phyloP scores from a whole-genome alignment of 2,113 vertebrate species.

The Phyllostomus discolor region DNA sequence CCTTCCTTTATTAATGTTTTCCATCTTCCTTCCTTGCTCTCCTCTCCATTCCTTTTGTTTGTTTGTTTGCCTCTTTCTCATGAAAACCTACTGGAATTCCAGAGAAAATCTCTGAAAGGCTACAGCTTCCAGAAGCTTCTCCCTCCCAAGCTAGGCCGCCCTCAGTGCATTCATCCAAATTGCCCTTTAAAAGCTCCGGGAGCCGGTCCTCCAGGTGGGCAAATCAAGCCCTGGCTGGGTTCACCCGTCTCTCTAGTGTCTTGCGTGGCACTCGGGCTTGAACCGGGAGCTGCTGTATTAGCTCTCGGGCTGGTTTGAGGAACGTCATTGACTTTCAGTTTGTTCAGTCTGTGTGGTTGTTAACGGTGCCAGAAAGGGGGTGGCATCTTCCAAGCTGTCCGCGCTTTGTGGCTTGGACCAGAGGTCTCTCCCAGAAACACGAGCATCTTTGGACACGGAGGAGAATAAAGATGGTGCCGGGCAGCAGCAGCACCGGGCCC shows the following conservation, averaged over 20 bases:
- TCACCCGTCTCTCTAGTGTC: not conserved
- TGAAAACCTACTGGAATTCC: not conserved
- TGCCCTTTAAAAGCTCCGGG: not conserved
- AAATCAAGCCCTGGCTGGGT: too few relatives aligned
- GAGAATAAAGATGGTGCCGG: too few relatives aligned
- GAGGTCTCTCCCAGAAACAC: not conserved
- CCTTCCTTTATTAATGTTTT: not conserved
- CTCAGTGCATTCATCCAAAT: accelerated
- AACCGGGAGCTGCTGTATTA: accelerated
- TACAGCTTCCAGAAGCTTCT: too few relatives aligned
- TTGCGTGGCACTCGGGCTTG: too few relatives aligned
- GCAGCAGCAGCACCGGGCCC: not conserved
- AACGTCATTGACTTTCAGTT: not conserved
- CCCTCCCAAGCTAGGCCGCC: accelerated
- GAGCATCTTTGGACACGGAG: not conserved
- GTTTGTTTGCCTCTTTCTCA: not conserved
- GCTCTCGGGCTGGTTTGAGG: not conserved
- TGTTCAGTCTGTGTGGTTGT: not conserved
- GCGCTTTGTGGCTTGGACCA: too few relatives aligned
- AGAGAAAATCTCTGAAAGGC: too few relatives aligned
- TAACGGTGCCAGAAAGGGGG: too few relatives aligned
- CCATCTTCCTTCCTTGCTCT: not conserved
- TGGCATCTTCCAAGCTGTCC: not conserved
- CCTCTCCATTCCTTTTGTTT: too few relatives aligned
- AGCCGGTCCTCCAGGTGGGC: not conserved